These are phyloP conservation scores for Drosophila orena DNA, from an alignment of 1,140 invertebrate genomes.

Conservation along the genomic window DNA sequence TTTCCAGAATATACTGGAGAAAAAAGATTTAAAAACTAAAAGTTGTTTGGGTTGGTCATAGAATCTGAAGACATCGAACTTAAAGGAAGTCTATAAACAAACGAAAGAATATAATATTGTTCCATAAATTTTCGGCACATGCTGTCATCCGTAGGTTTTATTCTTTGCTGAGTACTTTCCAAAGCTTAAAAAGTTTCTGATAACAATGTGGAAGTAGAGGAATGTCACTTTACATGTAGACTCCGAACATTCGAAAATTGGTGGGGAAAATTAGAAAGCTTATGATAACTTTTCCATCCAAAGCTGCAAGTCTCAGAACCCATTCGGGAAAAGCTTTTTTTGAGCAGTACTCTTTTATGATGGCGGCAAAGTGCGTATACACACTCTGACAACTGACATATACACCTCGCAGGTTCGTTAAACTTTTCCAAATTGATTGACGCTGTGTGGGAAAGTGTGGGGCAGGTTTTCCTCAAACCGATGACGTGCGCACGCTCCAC, in stretches of 20 bases:
- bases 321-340: slow-evolving; percentile 1
- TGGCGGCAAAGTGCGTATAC: slow-evolving; percentile 56
- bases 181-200: slow-evolving; percentile 7
- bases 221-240: slow-evolving; percentile 1
- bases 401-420: slow-evolving; percentile 63
- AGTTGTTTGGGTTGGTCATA: too few species aligned
- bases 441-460: slow-evolving; percentile 30
- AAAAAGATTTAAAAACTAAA: not conserved
- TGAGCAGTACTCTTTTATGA: slow-evolving; percentile 8
- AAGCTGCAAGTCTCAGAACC: not conserved
- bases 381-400: slow-evolving; percentile 18
- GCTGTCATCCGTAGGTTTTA: not conserved
- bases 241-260: not conserved
- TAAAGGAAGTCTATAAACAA: not conserved
- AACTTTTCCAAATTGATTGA: slow-evolving; percentile 73
- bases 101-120: too few species aligned
- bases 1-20: not conserved
- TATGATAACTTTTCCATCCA: slow-evolving; percentile 4
- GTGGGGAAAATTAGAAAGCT: slow-evolving; percentile 7
- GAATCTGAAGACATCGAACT: not conserved
- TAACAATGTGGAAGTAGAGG: too few species aligned
- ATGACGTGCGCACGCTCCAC: slow-evolving; percentile 72
- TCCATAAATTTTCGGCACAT: not conserved
- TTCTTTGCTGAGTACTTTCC: not conserved
- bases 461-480: slow-evolving; percentile 58